phyloP scores from a whole-genome alignment of 1,140 invertebrate species.

The Philopotamus ludificatus region DNA sequence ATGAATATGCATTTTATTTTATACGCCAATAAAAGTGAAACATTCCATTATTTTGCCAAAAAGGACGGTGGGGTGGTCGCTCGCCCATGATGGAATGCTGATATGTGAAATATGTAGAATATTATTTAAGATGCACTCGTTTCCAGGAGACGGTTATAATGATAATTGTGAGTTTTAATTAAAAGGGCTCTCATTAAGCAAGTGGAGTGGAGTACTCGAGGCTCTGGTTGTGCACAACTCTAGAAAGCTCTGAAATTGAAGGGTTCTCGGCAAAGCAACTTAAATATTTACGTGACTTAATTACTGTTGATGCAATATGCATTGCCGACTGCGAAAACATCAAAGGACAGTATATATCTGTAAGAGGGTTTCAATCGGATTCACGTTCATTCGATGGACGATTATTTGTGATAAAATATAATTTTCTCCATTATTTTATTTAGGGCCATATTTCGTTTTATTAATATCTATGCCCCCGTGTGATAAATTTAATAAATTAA shows the following conservation, averaged over 20 bases:
- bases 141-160: constrained; percentile 8
- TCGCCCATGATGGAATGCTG: constrained; percentile 1
- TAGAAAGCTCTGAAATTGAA: background rate
- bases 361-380: too few species aligned
- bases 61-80: constrained; percentile 30
- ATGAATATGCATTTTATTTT: constrained; percentile 43
- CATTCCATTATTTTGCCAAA: constrained; percentile 38
- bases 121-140: too few species aligned
- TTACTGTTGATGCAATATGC: constrained; percentile 41
- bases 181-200: constrained; percentile 28
- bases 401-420: too few species aligned
- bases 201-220: background rate
- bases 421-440: too few species aligned
- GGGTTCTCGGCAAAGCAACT: constrained; percentile 22
- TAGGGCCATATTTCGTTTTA: too few species aligned
- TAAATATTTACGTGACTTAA: constrained; percentile 43
- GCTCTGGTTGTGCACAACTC: background rate
- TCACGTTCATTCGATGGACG: too few species aligned
- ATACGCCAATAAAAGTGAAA: constrained; percentile 38
- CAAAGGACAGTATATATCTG: too few species aligned
- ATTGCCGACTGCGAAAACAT: constrained; percentile 19
- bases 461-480: background rate
- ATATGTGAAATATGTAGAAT: too few species aligned
- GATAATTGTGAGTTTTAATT: constrained; percentile 37
- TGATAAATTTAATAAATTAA: constrained; percentile 15